Evolutionary conservation across 2,888 invertebrate species (phyloP), one percentile per base, ranked within the genome.

Genomic region (Abscondita cerata): DNA sequence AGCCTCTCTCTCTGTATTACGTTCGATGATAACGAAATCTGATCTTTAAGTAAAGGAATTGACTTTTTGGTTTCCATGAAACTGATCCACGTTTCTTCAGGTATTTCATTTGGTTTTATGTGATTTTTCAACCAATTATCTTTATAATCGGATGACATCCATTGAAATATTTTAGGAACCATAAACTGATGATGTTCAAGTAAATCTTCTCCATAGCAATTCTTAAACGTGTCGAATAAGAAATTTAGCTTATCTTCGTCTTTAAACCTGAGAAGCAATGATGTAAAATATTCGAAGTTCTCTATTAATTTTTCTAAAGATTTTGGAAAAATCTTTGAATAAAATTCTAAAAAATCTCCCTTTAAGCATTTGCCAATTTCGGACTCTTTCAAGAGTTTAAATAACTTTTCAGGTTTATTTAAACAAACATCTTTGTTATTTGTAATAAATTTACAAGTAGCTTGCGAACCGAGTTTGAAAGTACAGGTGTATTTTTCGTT

Each of bases 1-100:
- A 59, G 19, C 5, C 34, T 18, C 16, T 11, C 56, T 8, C 64
- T 11, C 3, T 52, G 18, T 11, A 18, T 56, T 0, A 56, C 31
- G 25, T 36, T 47, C 5, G 56, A 61, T 1, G 56, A 25, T 15
- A 18, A 18, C 1, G 40, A 34, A 52, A 64, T 47, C 18, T 48
- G 56, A 34, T 64, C 36, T 25, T 56, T 64, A 3, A 64, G 31
- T 34, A 53, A 25, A 3, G 52, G 52, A 11, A 64, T 16, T 1
- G 64, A 64, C 20, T 50, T 48, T 11, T 64, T 50, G 12, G 38
- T 48, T 44, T 40, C 48, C 52, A 48, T 50, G n/a, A 44, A 52
- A 31, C 46, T 41, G 5, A 56, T 52, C 56, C 58, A 59, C 1
- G 1, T n/a, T n/a, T 52, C 52, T 4, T 59, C 56, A 1, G 34